Evolutionary conservation across 2,113 vertebrate genomes (phyloP).

Genomic region (Rutilus rutilus): DNA sequence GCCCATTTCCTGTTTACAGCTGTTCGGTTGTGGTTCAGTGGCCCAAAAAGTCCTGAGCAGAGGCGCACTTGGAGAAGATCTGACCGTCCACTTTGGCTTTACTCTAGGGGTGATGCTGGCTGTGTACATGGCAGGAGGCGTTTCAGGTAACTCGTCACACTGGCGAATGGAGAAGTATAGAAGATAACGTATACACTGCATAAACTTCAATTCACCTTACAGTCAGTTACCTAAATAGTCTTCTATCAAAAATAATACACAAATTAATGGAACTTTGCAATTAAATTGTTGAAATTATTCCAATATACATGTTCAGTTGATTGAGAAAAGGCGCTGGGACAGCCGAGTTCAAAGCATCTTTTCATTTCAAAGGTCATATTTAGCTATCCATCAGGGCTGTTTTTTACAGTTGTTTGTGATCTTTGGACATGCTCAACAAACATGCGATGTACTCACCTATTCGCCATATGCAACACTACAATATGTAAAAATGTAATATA

Average conservation of each 20-base stretch:
- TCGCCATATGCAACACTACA: background rate
- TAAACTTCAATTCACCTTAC: background rate
- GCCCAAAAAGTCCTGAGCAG: slow-evolving; percentile 89
- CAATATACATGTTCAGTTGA: background rate
- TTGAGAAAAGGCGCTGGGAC: background rate
- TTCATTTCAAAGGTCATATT: slow-evolving; percentile 47
- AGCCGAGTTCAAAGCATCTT: slow-evolving; percentile 13
- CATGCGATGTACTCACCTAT: background rate
- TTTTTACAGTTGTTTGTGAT: slow-evolving; percentile 39
- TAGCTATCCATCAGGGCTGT: slow-evolving; percentile 39
- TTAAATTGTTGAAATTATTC: background rate
- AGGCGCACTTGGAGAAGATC: slow-evolving; percentile 76
- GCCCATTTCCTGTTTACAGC: slow-evolving; percentile 73
- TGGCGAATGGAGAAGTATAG: background rate
- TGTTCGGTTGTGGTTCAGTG: slow-evolving; percentile 90
- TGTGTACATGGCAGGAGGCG: slow-evolving; percentile 86
- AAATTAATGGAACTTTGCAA: background rate
- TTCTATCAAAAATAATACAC: background rate
- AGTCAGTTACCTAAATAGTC: background rate
- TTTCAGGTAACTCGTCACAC: slow-evolving; percentile 84
- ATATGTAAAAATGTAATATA: too few species aligned
- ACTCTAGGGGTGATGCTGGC: slow-evolving; percentile 87
- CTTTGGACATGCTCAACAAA: slow-evolving; percentile 41
- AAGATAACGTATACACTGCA: background rate
- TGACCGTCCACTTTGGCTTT: slow-evolving; percentile 86